Evolutionary conservation across 37 sponge, comb jelly and placozoan species (phyloP), one percentile per base, ranked within the genome.

Genomic region (Cliona cf. orientalis): DNA sequence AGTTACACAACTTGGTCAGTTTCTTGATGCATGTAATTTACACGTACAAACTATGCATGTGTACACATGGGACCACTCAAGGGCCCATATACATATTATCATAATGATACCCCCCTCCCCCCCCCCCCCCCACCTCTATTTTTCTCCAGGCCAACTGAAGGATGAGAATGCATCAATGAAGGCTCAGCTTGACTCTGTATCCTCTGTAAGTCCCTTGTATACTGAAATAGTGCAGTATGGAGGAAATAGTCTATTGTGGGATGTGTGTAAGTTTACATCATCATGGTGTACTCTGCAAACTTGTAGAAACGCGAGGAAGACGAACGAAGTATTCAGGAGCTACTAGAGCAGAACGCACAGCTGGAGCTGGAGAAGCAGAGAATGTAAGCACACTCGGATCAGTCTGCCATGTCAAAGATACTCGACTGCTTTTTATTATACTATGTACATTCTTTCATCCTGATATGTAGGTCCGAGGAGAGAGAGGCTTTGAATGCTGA

Each of bases 321-420:
- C 34, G 42, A 93, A 76, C 76, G 41, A 45, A 71, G 89, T 12
- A 58, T 78, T 17, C 87, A 88, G 44, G 89, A 88, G 49, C 83
- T 95, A 0, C 44, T 91, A 71, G 75, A 84, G 21, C 88, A 88
- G 76, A 95, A 95, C 49, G 95, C 95, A 28, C 95, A 88, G 86
- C 79, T 95, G 69, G 91, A 85, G 25, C 67, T 91, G 38, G 92
- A 95, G 76, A 88, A 80, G 28, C 81, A 89, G 78, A 91, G 34
- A 72, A 49, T 67, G 84, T 88, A 60, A 66, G 66, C 22, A 14
- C 12, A n/a, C 2, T 9, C 43, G 1, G 2, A 43, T 71, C 43
- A 42, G 46, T 32, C 32, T 22, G n/a, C n/a, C 72, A 44, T 7
- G 25, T 39, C 72, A 23, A n/a, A 23, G 26, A 35, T n/a, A n/a